Evolutionary conservation across 1,140 invertebrate species (phyloP).

Genomic region (Halesus radiatus): DNA sequence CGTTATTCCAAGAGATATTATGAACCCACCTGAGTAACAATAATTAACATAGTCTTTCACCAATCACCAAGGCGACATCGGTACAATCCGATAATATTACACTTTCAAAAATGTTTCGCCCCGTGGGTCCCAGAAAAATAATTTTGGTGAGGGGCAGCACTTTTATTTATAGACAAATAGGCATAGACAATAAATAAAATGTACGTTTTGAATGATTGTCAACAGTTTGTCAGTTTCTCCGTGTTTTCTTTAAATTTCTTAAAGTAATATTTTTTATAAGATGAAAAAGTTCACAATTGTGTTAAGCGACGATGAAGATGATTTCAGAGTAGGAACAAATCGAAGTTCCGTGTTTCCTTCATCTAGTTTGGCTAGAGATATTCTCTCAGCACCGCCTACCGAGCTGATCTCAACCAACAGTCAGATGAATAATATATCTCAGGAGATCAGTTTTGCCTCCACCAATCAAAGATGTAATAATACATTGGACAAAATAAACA

Average conservation of each 20-base stretch:
- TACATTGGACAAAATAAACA: conserved; percentile 7
- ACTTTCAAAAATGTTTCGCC: too few species aligned
- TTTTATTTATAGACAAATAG: not conserved
- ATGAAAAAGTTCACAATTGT: conserved; percentile 44
- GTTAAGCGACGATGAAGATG: conserved; percentile 45
- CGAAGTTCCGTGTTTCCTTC: not conserved
- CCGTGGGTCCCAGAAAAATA: too few species aligned
- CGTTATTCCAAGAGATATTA: too few species aligned
- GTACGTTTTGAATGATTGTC: not conserved
- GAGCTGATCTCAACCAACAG: conserved; percentile 3
- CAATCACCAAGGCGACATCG: too few species aligned
- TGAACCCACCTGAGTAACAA: too few species aligned
- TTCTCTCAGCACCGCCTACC: conserved; percentile 10
- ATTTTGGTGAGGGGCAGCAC: not conserved
- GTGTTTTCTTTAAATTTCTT: too few species aligned
- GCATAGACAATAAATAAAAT: conserved; percentile 10
- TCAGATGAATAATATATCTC: conserved; percentile 18
- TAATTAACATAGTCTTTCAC: too few species aligned
- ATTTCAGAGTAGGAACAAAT: not conserved
- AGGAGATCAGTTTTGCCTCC: not conserved
- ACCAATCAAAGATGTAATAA: not conserved
- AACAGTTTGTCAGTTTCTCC: conserved; percentile 10
- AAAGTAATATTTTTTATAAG: too few species aligned
- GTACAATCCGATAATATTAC: too few species aligned
- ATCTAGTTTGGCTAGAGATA: not conserved